Base-by-base conservation (phyloP, 2,113 vertebrate species). In the Bujurquina vittata region DNA sequence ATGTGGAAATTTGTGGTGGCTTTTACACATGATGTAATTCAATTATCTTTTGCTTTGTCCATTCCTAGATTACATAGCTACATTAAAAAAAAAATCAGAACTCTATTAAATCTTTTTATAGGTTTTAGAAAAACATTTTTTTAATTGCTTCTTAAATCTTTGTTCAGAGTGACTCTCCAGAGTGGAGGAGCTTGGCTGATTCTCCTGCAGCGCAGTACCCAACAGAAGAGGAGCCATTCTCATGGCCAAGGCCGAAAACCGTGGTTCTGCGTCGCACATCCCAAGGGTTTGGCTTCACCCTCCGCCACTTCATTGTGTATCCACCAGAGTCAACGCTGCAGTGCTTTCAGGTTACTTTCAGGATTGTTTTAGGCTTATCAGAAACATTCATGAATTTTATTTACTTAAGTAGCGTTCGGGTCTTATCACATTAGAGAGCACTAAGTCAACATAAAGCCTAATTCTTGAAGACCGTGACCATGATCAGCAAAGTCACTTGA, bases 301-400 rank as follows among this genome's bases (percentile, higher is more conserved):
- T 99, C 92, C 96, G 98, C 29, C 98, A 99, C 94, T 99, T 99
- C 94, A 99, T 99, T 75, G 98, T 99, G 77, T 99, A 99, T 86
- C 98, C 98, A 4, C 98, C 98, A 0, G 98, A 99, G 90, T 99
- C 98, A 9, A 96, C 97, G 35, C 91, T 97, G 89, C 97, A 98
- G 3, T 95, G 94, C 92, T 96, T 96, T 84, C 97, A 95, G 96
- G 98, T 37, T 99, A 91, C 75, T 52, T 22, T 80, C 54, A 37
- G 10, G 2, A 59, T 81, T 35, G 7, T 40, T 49, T 46, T 29
- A 49, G 14, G 15, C 15, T 49, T 49, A 49, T 69, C 54, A 54
- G 37, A 67, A 52, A 37, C 23, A 12, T 58, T 69, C 17, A 4
- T 9, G 0, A 46, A 17, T 83, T 76, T 84, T 52, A n/a, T 40